Conservation (phyloP, 2,888 invertebrate species). For the Polylopha cassiicola region DNA sequence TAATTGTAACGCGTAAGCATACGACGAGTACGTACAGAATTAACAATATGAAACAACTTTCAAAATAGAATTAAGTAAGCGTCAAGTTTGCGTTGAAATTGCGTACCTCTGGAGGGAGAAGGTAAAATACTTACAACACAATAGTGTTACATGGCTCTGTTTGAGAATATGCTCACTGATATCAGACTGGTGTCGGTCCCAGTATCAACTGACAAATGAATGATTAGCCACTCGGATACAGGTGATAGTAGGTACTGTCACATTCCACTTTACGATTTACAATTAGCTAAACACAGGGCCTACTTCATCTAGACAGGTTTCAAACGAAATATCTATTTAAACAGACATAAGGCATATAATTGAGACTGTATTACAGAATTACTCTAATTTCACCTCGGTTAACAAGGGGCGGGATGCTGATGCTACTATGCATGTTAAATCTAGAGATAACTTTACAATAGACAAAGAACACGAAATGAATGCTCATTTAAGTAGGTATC, state of each 20-base stretch:
- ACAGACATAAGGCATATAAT: constrained; percentile 51
- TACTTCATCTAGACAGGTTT: constrained; percentile 59
- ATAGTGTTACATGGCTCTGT: constrained; percentile 59
- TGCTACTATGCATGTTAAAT: constrained; percentile 56
- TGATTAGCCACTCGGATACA: constrained; percentile 42
- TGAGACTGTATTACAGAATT: constrained; percentile 40
- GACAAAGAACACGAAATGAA: constrained; percentile 45
- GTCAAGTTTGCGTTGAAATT: constrained; percentile 62
- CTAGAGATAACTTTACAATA: constrained; percentile 54
- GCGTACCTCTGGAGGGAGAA: constrained; percentile 61
- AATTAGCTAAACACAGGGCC: constrained; percentile 63
- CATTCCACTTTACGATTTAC: constrained; percentile 33
- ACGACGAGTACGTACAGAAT: constrained; percentile 70
- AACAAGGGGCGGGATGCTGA: constrained; percentile 47
- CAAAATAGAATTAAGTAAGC: constrained; percentile 67
- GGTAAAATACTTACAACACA: constrained; percentile 71
- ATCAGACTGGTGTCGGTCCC: constrained; percentile 55
- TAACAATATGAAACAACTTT: constrained; percentile 68
- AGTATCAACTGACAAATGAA: constrained; percentile 62
- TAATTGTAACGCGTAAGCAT: constrained; percentile 70
- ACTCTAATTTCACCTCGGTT: constrained; percentile 36
- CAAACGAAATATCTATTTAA: constrained; percentile 48
- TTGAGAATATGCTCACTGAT: constrained; percentile 46
- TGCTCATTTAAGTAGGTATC: constrained; percentile 46
- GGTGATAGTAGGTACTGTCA: constrained; percentile 24